Evolutionary conservation across 1,140 invertebrate species (phyloP).

Genomic region (Laupala kohalensis): DNA sequence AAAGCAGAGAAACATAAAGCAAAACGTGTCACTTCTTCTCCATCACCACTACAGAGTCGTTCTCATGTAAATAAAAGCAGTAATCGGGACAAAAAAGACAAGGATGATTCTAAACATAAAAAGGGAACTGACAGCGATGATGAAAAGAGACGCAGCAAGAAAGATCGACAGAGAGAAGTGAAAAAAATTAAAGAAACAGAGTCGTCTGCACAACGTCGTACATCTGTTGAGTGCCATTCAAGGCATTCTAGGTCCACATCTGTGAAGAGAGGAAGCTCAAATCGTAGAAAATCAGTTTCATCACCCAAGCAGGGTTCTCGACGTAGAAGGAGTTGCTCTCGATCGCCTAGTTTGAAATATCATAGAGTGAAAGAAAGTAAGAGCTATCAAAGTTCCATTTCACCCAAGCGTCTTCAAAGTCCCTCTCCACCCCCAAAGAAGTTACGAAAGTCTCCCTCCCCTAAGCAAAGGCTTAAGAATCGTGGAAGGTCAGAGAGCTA

Average conservation of each 20-base stretch:
- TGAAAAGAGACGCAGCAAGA: not conserved
- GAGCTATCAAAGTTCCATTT: not conserved
- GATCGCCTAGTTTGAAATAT: not conserved
- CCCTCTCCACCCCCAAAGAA: not conserved
- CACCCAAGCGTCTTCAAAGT: not conserved
- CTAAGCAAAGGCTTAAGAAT: not conserved
- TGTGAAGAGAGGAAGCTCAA: not conserved
- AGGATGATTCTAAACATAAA: conserved; percentile 1
- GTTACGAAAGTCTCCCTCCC: not conserved
- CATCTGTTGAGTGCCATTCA: not conserved
- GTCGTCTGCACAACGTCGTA: not conserved
- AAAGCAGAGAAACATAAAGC: not conserved
- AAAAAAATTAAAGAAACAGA: not conserved
- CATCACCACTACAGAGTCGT: not conserved
- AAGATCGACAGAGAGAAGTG: not conserved
- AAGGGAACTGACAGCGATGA: not conserved
- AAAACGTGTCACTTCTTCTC: not conserved
- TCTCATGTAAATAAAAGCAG: not conserved
- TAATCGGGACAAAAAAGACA: not conserved
- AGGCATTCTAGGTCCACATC: not conserved
- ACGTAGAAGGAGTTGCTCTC: not conserved
- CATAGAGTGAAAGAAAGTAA: not conserved
- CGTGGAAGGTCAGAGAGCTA: not conserved
- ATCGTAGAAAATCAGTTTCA: not conserved
- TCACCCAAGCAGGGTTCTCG: not conserved